phyloP scores from a whole-genome alignment of 2,888 invertebrate genomes.

The Cremastinae sp. region DNA sequence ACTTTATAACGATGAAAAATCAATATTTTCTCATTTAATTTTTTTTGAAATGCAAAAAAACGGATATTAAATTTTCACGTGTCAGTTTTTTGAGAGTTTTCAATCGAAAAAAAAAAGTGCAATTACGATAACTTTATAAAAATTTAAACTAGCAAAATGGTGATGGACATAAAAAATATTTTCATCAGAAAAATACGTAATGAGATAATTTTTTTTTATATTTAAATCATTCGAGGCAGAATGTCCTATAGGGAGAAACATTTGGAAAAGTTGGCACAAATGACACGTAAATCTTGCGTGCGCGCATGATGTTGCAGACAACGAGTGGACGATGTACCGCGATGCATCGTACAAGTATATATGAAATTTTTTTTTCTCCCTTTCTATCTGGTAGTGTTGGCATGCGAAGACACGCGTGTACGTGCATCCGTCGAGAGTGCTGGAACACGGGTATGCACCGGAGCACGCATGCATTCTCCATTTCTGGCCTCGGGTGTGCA shows the following conservation, averaged over 20 bases:
- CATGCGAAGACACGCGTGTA: neutral
- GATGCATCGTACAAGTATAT: neutral
- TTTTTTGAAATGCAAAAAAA: too few species aligned
- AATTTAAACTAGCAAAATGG: neutral
- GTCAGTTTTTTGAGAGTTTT: conserved; percentile 1
- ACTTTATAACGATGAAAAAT: too few species aligned
- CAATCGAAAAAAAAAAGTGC: neutral
- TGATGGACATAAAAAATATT: neutral
- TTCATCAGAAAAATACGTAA: neutral
- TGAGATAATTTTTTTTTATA: neutral
- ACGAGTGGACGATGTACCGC: conserved; percentile 10
- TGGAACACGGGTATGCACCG: conserved; percentile 33
- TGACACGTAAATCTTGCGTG: conserved; percentile 48
- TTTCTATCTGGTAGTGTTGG: neutral
- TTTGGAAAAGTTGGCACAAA: conserved; percentile 46
- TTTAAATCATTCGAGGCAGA: neutral
- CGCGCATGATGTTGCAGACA: conserved; percentile 35
- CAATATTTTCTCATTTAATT: too few species aligned
- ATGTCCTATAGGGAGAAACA: conserved; percentile 4
- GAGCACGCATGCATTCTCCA: conserved; percentile 37
- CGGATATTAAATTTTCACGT: conserved; percentile 2
- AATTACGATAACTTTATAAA: too few species aligned
- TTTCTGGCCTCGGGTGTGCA: conserved; percentile 26
- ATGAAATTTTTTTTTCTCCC: conserved; percentile 8
- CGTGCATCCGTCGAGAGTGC: conserved; percentile 21